These are phyloP conservation scores for Spheniscus mendiculus DNA, from an alignment of 2,113 vertebrate genomes.

Conservation along the genomic window DNA sequence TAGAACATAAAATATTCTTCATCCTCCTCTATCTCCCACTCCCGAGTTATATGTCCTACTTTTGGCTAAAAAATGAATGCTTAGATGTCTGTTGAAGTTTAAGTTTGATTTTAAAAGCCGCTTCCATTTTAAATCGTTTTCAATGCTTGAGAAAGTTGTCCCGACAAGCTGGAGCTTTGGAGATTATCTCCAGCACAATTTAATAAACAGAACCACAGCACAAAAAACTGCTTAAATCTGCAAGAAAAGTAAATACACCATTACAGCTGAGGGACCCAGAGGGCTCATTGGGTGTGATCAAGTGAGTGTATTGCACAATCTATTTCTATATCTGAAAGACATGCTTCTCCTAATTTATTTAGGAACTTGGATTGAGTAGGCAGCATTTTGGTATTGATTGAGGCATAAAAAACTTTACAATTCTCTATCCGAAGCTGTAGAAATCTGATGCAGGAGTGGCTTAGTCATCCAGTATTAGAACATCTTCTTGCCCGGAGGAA, in stretches of 20 bases:
- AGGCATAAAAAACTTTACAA: background rate
- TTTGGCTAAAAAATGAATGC: background rate
- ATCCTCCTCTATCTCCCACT: background rate
- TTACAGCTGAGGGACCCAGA: background rate
- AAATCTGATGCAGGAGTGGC: conserved; percentile 38
- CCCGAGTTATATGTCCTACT: accelerated
- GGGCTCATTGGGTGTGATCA: background rate
- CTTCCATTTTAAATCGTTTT: background rate
- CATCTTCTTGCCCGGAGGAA: conserved; percentile 1
- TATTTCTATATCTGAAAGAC: background rate
- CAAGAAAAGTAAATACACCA: background rate
- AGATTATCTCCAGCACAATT: background rate
- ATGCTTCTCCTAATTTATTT: background rate
- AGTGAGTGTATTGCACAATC: background rate
- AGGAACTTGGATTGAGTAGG: background rate
- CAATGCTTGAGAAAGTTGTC: background rate
- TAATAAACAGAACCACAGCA: background rate
- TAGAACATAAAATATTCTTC: background rate
- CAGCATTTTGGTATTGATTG: conserved; percentile 17
- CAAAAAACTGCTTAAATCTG: background rate
- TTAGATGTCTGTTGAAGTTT: background rate
- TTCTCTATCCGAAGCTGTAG: background rate
- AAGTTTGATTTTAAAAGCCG: background rate
- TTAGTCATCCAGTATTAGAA: conserved; percentile 26
- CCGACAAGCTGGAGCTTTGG: background rate